Percentiles rank a stretch among this genome's conserved stretches.
These are phyloP conservation scores for Calameuta pallipes DNA, from an alignment of 2,888 invertebrate genomes.

Conservation along the genomic window DNA sequence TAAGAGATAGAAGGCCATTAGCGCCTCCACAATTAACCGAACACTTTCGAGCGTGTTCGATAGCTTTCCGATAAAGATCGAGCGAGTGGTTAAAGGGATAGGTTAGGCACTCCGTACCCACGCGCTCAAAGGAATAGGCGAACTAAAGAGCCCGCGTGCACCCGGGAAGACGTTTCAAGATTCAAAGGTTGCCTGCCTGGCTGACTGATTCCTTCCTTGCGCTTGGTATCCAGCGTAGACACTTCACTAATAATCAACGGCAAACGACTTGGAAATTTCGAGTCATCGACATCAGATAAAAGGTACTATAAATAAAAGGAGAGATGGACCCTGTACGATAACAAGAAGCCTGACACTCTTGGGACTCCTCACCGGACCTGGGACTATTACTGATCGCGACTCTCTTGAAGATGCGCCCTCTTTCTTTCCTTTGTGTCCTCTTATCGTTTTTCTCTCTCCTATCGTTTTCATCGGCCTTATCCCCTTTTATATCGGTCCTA, in stretches of 20 bases:
- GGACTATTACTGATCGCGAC: neutral
- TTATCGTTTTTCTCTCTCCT: slow-evolving; percentile 1
- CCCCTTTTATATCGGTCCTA: slow-evolving; percentile 18
- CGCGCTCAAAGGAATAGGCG: neutral
- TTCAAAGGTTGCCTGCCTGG: neutral
- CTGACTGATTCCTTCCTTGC: neutral
- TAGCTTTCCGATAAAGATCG: slow-evolving; percentile 31
- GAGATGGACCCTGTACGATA: neutral
- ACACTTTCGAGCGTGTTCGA: slow-evolving; percentile 39
- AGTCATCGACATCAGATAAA: slow-evolving; percentile 1
- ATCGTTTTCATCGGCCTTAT: slow-evolving; percentile 6
- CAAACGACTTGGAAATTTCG: neutral
- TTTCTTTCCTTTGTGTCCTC: slow-evolving; percentile 8
- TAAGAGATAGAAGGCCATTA: slow-evolving; percentile 46
- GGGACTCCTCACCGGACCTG: neutral
- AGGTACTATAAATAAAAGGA: neutral
- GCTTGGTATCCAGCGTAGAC: neutral
- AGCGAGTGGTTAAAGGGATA: neutral
- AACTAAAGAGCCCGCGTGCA: neutral
- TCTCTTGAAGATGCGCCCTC: neutral
- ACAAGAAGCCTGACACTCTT: neutral
- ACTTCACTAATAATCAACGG: neutral
- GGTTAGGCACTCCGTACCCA: neutral
- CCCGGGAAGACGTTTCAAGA: slow-evolving; percentile 4
- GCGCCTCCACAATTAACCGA: slow-evolving; percentile 55